Percentiles rank a stretch among this genome's conserved stretches.
Conservation (phyloP, 1,140 invertebrate genomes). For the Sycobia sp. region DNA sequence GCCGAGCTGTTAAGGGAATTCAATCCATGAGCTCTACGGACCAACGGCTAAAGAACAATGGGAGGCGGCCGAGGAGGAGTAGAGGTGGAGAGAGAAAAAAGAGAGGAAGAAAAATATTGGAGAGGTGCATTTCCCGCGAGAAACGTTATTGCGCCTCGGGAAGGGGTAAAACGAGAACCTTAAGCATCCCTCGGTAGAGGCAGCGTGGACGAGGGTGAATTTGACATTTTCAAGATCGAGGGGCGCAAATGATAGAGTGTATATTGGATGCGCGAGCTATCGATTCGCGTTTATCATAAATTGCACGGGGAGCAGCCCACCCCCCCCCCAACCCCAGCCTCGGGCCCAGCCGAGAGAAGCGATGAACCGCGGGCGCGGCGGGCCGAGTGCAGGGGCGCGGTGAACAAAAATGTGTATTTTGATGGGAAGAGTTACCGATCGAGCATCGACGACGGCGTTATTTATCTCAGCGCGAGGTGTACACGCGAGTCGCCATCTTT, state of each 20-base stretch:
- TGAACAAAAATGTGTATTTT: no score
- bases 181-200: conserved; percentile 15
- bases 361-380: no score
- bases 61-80: no score
- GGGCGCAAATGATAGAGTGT: conserved; percentile 32
- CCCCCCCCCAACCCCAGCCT: no score
- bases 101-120: background rate
- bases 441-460: no score
- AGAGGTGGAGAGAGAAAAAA: background rate
- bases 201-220: conserved; percentile 30
- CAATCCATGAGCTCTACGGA: background rate
- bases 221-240: conserved; percentile 42
- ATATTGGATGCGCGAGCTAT: no score
- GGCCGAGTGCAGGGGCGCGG: no score
- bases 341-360: no score
- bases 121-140: background rate
- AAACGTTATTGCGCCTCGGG: conserved; percentile 10
- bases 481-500: no score
- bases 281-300: conserved; percentile 55
- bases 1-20: conserved; percentile 2
- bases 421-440: no score
- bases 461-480: no score
- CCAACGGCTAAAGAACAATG: no score
- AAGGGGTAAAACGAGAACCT: conserved; percentile 17
- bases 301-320: conserved; percentile 38